Evolutionary conservation across 1,140 invertebrate species (phyloP).

Genomic region (Halesus radiatus): DNA sequence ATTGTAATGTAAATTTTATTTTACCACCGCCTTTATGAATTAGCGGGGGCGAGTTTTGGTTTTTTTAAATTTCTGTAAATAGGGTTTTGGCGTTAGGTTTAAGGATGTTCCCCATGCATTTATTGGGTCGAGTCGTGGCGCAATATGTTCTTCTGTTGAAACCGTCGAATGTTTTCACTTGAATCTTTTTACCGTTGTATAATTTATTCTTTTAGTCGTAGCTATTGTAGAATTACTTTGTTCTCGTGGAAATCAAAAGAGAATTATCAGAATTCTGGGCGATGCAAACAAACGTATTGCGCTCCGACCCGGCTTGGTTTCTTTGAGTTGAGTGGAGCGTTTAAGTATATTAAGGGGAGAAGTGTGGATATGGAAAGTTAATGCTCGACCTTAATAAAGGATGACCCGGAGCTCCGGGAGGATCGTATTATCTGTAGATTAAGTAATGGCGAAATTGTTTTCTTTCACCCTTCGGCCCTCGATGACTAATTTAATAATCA

Average conservation of each 20-base stretch:
- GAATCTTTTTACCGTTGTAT: slow-evolving; percentile 2
- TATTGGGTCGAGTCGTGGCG: background rate
- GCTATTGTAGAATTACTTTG: too few species aligned
- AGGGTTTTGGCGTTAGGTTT: background rate
- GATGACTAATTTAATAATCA: background rate
- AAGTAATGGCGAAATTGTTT: slow-evolving; percentile 34
- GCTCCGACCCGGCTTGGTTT: background rate
- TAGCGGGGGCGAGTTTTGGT: background rate
- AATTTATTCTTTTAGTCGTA: background rate
- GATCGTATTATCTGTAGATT: slow-evolving; percentile 12
- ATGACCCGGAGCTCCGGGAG: background rate
- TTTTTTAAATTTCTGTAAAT: background rate
- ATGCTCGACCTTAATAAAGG: slow-evolving; percentile 11
- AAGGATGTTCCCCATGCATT: background rate
- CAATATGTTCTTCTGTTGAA: background rate
- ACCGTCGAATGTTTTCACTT: background rate
- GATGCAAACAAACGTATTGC: slow-evolving; percentile 2
- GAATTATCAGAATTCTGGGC: background rate
- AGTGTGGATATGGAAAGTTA: too few species aligned
- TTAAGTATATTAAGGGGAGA: too few species aligned
- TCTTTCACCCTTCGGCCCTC: slow-evolving; percentile 18
- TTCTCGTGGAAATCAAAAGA: too few species aligned
- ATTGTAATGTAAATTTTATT: slow-evolving; percentile 1
- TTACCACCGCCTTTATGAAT: background rate
- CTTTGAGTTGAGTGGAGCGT: background rate